phyloP scores from a whole-genome alignment of 2,888 invertebrate species.

The Luffia ferchaultella region DNA sequence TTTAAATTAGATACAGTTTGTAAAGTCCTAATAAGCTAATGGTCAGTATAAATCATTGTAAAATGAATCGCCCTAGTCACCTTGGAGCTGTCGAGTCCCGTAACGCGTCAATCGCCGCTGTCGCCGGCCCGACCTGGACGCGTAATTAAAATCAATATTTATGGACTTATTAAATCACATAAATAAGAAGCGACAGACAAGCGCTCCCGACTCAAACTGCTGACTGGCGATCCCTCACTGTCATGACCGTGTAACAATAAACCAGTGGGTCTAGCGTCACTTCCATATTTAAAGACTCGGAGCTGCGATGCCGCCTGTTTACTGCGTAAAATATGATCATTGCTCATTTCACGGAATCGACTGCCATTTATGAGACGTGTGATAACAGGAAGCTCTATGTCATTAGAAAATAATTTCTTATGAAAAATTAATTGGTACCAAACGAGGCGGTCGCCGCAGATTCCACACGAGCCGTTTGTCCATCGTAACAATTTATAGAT shows the following conservation, averaged over 20 bases:
- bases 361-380: not conserved
- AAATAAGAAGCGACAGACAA: slow-evolving; percentile 25
- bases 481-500: no score
- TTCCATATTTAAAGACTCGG: not conserved
- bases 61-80: not conserved
- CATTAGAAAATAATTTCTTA: slow-evolving; percentile 16
- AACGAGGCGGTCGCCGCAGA: slow-evolving; percentile 15
- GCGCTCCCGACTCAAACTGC: slow-evolving; percentile 29
- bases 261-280: not conserved
- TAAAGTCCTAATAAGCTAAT: not conserved
- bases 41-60: not conserved
- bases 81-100: slow-evolving; percentile 11
- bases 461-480: no score
- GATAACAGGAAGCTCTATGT: slow-evolving; percentile 11
- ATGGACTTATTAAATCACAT: slow-evolving; percentile 32
- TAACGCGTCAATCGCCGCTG: slow-evolving; percentile 23
- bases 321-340: no score
- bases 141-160: slow-evolving; percentile 45
- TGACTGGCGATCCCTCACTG: slow-evolving; percentile 21
- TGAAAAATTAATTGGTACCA: slow-evolving; percentile 26
- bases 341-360: no score
- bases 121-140: slow-evolving; percentile 15
- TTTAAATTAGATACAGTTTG: not conserved
- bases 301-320: no score
- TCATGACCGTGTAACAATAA: slow-evolving; percentile 13